Conservation (phyloP, 1,140 invertebrate genomes). For the Philopotamus ludificatus region DNA sequence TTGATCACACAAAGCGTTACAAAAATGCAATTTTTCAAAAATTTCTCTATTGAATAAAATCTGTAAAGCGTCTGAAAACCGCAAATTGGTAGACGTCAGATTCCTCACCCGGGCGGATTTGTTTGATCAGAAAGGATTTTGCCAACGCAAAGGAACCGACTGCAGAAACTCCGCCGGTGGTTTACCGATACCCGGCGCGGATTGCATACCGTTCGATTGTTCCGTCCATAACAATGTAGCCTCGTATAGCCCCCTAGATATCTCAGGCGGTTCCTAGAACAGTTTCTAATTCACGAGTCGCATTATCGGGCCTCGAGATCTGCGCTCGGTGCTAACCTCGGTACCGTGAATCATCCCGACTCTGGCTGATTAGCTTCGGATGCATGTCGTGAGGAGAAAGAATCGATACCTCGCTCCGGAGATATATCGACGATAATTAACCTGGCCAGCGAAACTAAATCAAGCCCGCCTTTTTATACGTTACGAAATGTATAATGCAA, state of each 20-base stretch:
- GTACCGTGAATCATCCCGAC: not conserved
- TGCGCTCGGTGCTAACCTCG: not conserved
- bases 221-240: too few relatives aligned
- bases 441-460: not conserved
- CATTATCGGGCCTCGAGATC: constrained; percentile 6
- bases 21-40: too few relatives aligned
- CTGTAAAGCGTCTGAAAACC: too few relatives aligned
- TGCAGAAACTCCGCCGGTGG: not conserved
- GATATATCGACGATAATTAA: not conserved
- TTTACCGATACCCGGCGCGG: not conserved
- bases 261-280: not conserved
- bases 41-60: too few relatives aligned
- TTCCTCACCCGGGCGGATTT: too few relatives aligned
- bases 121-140: not conserved
- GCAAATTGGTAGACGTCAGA: too few relatives aligned
- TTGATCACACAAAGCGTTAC: too few relatives aligned
- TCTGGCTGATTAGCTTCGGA: constrained; percentile 16
- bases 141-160: not conserved
- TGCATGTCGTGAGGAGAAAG: constrained; percentile 22
- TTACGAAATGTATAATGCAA: too few relatives aligned
- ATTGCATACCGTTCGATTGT: too few relatives aligned
- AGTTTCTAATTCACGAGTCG: not conserved
- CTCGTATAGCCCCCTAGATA: too few relatives aligned
- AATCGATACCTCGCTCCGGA: not conserved
- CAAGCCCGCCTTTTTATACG: not conserved